phyloP scores from a whole-genome alignment of 2,888 invertebrate species.

The Trichacis sp. region DNA sequence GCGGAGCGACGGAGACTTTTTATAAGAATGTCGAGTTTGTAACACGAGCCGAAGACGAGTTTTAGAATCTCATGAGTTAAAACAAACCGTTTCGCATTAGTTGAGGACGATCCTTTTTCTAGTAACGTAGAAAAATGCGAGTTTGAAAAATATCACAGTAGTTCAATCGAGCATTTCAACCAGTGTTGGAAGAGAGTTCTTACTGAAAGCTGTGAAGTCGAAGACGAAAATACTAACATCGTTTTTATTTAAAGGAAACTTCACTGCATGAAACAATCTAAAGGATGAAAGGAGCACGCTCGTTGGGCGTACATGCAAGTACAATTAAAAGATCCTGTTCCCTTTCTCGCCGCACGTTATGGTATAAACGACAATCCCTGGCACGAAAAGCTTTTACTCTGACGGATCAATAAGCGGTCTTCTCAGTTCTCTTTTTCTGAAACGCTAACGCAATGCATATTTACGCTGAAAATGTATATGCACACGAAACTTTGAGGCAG shows the following conservation, averaged over 20 bases:
- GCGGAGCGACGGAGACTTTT: too few relatives aligned
- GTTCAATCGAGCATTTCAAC: too few relatives aligned
- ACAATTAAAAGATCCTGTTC: slow-evolving; percentile 4
- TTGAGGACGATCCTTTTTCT: too few relatives aligned
- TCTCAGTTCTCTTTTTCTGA: slow-evolving; percentile 2
- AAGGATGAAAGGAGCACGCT: background rate
- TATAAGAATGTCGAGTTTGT: too few relatives aligned
- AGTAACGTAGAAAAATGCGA: too few relatives aligned
- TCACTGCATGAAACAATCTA: background rate
- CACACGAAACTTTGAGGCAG: too few relatives aligned
- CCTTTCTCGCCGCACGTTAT: slow-evolving; percentile 1
- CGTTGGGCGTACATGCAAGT: slow-evolving; percentile 3
- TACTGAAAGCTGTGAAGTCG: background rate
- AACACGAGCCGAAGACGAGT: too few relatives aligned
- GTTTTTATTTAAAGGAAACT: background rate
- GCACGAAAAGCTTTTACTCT: slow-evolving; percentile 7
- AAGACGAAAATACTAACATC: background rate
- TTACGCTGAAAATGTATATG: too few relatives aligned
- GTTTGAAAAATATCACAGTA: too few relatives aligned
- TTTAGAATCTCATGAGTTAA: too few relatives aligned
- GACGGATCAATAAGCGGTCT: slow-evolving; percentile 7
- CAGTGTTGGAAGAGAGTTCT: too few relatives aligned
- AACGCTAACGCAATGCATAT: background rate
- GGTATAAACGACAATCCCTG: background rate
- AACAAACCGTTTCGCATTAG: too few relatives aligned